Evolutionary conservation across 2,888 invertebrate genomes (phyloP).

Genomic region (Nomada goodeniana): DNA sequence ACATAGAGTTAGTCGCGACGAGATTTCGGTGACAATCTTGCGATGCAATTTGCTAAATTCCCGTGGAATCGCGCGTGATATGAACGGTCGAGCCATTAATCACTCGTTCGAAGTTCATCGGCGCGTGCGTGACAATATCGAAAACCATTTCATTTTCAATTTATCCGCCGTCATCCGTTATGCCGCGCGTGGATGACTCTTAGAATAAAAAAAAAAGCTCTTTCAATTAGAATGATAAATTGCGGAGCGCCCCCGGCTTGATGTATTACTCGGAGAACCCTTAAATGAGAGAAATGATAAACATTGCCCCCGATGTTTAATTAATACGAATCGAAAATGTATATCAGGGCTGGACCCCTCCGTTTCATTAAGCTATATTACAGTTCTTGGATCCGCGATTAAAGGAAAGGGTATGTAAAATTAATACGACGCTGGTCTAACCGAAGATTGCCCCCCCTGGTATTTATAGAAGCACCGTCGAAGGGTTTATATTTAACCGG

Average conservation of each 20-base stretch:
- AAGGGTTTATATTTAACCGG: constrained; percentile 59
- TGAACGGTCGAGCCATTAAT: constrained; percentile 27
- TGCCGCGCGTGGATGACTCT: constrained; percentile 9
- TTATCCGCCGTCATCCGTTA: constrained; percentile 35
- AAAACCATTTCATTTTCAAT: constrained; percentile 53
- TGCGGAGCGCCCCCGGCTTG: background rate
- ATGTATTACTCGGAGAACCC: constrained; percentile 26
- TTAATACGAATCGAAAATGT: background rate
- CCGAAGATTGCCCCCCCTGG: no score
- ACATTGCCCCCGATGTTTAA: constrained; percentile 3
- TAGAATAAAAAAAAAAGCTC: constrained; percentile 16
- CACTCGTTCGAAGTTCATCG: constrained; percentile 36
- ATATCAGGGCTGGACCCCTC: background rate
- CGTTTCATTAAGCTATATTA: no score
- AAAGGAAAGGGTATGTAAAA: no score
- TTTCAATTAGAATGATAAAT: constrained; percentile 35
- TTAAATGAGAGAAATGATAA: constrained; percentile 9
- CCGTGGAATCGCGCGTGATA: constrained; percentile 11
- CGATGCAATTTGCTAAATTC: constrained; percentile 24
- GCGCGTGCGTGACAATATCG: constrained; percentile 40
- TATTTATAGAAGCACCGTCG: background rate
- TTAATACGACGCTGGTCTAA: background rate
- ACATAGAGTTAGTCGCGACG: background rate
- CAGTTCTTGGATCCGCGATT: no score
- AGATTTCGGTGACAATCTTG: constrained; percentile 3